phyloP scores from a whole-genome alignment of 2,797 vertebrate genomes.

The Scomberomorus guttatus region DNA sequence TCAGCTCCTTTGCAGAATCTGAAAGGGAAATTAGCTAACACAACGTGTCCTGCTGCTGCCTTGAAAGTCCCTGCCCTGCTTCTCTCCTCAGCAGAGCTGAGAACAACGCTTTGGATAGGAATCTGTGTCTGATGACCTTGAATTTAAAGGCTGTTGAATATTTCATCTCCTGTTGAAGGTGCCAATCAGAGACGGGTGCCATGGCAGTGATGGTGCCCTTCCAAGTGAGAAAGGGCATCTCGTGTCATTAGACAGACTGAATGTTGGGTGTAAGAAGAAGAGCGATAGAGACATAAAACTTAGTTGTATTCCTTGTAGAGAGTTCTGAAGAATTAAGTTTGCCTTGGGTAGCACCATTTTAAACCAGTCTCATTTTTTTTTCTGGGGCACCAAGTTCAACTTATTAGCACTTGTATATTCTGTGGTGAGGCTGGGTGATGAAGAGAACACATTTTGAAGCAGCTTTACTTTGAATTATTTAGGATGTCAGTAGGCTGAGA shows the following conservation, averaged over 20 bases:
- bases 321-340: not conserved
- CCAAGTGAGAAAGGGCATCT: constrained; percentile 29
- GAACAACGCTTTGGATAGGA: constrained; percentile 42
- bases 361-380: constrained; percentile 4
- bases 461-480: constrained; percentile 64
- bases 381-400: constrained; percentile 19
- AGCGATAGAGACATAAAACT: constrained; percentile 4
- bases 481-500: constrained; percentile 20
- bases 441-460: constrained; percentile 49
- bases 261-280: not conserved
- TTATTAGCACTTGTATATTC: constrained; percentile 11
- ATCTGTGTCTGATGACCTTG: constrained; percentile 54
- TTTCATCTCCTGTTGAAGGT: constrained; percentile 49
- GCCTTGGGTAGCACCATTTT: not conserved
- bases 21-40: constrained; percentile 81
- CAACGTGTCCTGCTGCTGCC: constrained; percentile 68
- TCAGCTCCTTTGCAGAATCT: constrained; percentile 70
- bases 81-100: constrained; percentile 31
- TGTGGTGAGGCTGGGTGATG: constrained; percentile 25
- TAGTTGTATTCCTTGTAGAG: not conserved
- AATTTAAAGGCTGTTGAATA: constrained; percentile 60
- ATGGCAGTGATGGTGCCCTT: constrained; percentile 19
- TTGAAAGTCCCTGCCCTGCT: constrained; percentile 34
- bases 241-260: constrained; percentile 29
- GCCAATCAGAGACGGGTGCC: constrained; percentile 35